These are phyloP conservation scores for Neomonachus schauinslandi DNA, from an alignment of 2,113 vertebrate species.

Conservation along the genomic window DNA sequence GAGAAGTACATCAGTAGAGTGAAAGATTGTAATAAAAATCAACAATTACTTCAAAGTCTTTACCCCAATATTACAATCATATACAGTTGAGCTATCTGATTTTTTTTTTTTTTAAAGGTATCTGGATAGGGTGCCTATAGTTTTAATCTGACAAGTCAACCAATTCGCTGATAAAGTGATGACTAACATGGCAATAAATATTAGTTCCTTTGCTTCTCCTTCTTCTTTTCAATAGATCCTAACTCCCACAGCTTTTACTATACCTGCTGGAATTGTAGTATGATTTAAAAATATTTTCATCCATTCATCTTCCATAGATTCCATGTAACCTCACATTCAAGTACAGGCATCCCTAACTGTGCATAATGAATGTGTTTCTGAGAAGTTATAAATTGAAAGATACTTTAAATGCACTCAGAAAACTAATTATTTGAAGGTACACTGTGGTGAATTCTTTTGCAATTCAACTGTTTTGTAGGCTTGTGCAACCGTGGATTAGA, in stretches of 20 bases:
- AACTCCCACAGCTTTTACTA: not conserved
- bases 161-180: not conserved
- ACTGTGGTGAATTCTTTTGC: conserved; percentile 17
- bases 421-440: conserved; percentile 34
- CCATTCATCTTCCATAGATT: not conserved
- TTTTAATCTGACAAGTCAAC: not conserved
- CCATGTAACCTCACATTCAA: not conserved
- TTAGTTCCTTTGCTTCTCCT: not conserved
- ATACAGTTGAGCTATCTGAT: not conserved
- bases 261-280: not conserved
- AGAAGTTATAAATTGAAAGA: not conserved
- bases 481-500: not conserved
- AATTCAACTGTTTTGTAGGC: conserved; percentile 25
- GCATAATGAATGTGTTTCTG: not conserved
- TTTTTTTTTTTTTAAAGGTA: not conserved
- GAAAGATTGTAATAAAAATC: not conserved
- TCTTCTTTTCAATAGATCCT: not conserved
- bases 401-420: conserved; percentile 14
- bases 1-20: not conserved
- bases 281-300: not conserved
- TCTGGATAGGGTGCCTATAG: not conserved
- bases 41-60: conserved; percentile 31
- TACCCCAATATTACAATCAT: not conserved
- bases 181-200: not conserved
- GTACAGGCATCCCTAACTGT: not conserved